Evolutionary conservation across 2,113 vertebrate genomes (phyloP).

Genomic region (Phalacrocorax carbo): DNA sequence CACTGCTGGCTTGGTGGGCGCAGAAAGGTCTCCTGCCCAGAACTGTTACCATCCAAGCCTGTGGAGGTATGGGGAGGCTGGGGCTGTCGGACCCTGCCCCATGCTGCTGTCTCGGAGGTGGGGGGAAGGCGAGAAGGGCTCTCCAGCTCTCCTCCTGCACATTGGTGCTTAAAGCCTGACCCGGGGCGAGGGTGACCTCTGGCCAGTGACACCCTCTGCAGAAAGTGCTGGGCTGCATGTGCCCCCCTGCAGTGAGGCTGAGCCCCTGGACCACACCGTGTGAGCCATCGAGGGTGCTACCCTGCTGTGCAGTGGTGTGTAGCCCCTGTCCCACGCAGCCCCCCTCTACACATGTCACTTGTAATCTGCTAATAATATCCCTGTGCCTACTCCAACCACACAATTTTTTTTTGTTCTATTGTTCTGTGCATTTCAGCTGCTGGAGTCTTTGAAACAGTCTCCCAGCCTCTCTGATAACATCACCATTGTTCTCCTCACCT

Average conservation of each 20-base stretch:
- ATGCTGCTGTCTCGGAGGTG: fast-evolving
- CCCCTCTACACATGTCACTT: not conserved
- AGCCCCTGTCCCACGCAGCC: not conserved
- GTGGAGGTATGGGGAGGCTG: not conserved
- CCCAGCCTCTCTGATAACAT: not conserved
- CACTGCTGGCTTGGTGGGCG: not conserved
- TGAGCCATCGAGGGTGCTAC: not conserved
- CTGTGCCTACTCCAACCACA: not conserved
- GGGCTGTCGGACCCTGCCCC: not conserved
- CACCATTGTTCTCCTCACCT: constrained; percentile 8
- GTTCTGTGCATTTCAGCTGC: not conserved
- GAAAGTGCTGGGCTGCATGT: not conserved
- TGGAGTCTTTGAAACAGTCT: not conserved
- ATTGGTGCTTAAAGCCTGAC: not conserved
- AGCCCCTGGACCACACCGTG: fast-evolving
- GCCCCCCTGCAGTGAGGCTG: not conserved
- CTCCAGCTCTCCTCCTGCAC: not conserved
- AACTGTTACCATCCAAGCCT: too few relatives aligned
- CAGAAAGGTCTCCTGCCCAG: not conserved
- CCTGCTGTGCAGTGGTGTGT: fast-evolving
- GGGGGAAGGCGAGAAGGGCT: not conserved
- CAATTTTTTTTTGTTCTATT: not conserved
- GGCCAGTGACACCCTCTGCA: not conserved
- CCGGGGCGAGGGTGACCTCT: not conserved
- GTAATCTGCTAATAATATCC: not conserved